phyloP scores from a whole-genome alignment of 2,888 invertebrate species.

The Dione juno region DNA sequence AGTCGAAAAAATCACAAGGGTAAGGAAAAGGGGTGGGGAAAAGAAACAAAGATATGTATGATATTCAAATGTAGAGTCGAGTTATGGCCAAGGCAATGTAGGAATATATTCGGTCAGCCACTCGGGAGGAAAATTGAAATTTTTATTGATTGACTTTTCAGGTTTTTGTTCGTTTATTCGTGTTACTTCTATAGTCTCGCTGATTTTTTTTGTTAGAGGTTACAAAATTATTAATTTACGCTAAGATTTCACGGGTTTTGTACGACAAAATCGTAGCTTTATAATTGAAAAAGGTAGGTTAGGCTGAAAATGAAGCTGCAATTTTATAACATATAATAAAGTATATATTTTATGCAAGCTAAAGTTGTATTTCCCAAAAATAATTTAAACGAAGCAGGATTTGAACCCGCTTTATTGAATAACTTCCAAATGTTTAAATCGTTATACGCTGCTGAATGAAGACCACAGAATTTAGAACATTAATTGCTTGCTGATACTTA shows the following conservation, averaged over 20 bases:
- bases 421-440: too few species aligned
- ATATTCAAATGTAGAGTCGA: constrained; percentile 33
- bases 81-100: constrained; percentile 16
- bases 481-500: too few species aligned
- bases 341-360: too few species aligned
- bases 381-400: too few species aligned
- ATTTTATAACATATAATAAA: too few species aligned
- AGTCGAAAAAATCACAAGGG: constrained; percentile 32
- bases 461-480: too few species aligned
- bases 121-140: constrained; percentile 20
- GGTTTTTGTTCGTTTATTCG: constrained; percentile 1
- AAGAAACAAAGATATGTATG: constrained; percentile 30
- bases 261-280: too few species aligned
- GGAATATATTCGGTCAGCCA: constrained; percentile 20
- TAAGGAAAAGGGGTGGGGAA: constrained; percentile 20
- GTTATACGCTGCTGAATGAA: too few species aligned
- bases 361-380: too few species aligned
- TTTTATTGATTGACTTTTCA: constrained; percentile 22
- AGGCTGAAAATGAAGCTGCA: too few species aligned
- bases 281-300: too few species aligned
- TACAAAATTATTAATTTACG: not conserved
- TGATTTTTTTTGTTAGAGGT: not conserved
- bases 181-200: not conserved
- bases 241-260: not conserved
- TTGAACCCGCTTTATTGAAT: too few species aligned